Percentiles rank a stretch among this genome's conserved stretches.
phyloP scores from a whole-genome alignment of 2,888 invertebrate genomes.

The Lamellibrachia columna region DNA sequence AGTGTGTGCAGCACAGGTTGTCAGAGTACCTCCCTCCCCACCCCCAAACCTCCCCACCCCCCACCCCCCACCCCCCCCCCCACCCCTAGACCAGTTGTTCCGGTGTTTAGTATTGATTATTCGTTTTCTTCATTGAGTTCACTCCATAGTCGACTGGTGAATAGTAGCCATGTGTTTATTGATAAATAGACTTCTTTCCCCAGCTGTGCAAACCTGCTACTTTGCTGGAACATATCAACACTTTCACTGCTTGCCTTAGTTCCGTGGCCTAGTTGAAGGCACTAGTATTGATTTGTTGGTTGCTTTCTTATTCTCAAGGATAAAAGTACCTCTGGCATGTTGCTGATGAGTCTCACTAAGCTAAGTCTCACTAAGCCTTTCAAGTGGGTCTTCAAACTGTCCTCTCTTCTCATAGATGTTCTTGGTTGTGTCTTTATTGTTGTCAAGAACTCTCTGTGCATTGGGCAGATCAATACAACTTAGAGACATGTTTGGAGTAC shows the following conservation, averaged over 20 bases:
- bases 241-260: background rate
- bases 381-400: constrained; percentile 19
- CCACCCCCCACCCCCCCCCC: too few species aligned
- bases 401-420: background rate
- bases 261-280: background rate
- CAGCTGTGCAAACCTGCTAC: background rate
- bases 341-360: background rate
- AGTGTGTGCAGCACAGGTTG: background rate
- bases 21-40: too few species aligned
- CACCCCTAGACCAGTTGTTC: too few species aligned
- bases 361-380: background rate
- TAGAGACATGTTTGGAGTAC: background rate
- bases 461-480: background rate
- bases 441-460: background rate
- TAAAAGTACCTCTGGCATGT: background rate
- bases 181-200: background rate
- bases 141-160: background rate
- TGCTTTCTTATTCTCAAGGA: background rate
- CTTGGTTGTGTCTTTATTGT: background rate
- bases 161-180: background rate
- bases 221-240: background rate
- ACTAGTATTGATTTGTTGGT: background rate
- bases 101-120: background rate
- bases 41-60: too few species aligned
- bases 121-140: background rate